Base-by-base conservation (phyloP, 1,140 invertebrate species). In the Bombus difficillimus region DNA sequence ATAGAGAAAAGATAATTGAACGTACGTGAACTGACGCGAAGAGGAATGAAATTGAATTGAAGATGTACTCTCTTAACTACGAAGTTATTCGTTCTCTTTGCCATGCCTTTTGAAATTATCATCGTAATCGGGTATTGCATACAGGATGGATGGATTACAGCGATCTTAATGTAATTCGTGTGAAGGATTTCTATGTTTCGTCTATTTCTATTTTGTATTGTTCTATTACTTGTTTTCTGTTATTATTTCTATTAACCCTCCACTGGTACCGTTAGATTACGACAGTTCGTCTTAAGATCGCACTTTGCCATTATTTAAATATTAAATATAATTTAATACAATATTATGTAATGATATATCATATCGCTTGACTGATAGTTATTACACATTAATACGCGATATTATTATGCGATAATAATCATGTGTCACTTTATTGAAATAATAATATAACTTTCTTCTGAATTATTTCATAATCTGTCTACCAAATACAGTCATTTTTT, bases 41-140 rank as follows among this genome's bases (percentile, higher is more conserved):
- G 9, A 41, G 15, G 12, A 79, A 32, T 25, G 32, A 47, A 79
- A 68, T 47, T 79, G 41, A 79, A 79, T 79, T 62, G 4, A 57
- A 22, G 10, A 13, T 66, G 13, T 18, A 12, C 74, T 13, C 22
- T 13, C 25, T 76, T 39, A 53, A 74, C 25, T 59, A 15, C 5
- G 6, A 53, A 53, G 18, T 53, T 53, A 53, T 22, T 53, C 47
- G 22, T 76, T 53, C 32, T 22, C 22, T 12, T 22, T 34, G 72
- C 18, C 32, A 32, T 32, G 6, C 13, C 10, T 13, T 4, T 37
- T 13, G 74, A 43, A 32, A 76, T 76, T 57, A 59, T 37, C 74
- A 4, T 28, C 5, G 22, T 25, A 13, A 47, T 18, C 18, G 32
- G 3, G 2, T 25, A 34, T 59, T 32, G 13, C 47, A 15, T 76